phyloP scores from a whole-genome alignment of 2,797 vertebrate species.

The Distichodus sexfasciatus region DNA sequence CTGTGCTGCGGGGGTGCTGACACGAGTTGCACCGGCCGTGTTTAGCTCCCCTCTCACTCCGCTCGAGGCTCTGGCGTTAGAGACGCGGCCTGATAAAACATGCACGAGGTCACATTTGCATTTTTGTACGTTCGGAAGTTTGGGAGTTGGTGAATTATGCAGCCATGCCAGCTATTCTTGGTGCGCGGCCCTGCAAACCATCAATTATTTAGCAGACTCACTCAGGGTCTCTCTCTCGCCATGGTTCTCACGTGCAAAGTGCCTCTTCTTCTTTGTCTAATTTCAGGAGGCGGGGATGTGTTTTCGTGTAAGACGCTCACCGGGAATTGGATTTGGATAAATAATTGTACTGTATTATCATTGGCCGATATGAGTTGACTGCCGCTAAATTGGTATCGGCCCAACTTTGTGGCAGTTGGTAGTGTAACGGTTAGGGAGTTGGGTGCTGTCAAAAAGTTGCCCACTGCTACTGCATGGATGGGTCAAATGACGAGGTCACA shows the following conservation, averaged over 20 bases:
- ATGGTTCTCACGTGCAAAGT: neutral
- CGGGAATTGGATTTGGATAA: too few species aligned
- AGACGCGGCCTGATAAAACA: neutral
- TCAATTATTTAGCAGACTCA: constrained; percentile 43
- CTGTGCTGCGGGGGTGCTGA: too few species aligned
- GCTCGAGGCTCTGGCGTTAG: neutral
- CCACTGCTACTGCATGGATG: too few species aligned
- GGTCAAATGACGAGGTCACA: too few species aligned
- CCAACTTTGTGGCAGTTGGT: too few species aligned
- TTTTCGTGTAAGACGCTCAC: neutral
- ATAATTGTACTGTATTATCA: too few species aligned
- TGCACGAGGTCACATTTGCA: constrained; percentile 37
- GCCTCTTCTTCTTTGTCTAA: neutral
- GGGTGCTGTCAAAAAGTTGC: too few species aligned
- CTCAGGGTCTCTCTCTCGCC: constrained; percentile 26
- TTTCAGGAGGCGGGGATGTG: neutral
- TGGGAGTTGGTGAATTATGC: constrained; percentile 30
- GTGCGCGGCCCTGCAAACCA: constrained; percentile 6
- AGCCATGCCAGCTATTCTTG: constrained; percentile 9
- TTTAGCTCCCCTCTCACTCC: neutral
- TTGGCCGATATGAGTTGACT: too few species aligned
- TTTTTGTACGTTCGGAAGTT: constrained; percentile 30
- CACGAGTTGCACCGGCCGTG: neutral
- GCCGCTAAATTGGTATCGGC: too few species aligned
- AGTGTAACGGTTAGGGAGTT: too few species aligned